Base-by-base conservation (phyloP, 2,888 invertebrate species). In the Cheilosia variabilis region DNA sequence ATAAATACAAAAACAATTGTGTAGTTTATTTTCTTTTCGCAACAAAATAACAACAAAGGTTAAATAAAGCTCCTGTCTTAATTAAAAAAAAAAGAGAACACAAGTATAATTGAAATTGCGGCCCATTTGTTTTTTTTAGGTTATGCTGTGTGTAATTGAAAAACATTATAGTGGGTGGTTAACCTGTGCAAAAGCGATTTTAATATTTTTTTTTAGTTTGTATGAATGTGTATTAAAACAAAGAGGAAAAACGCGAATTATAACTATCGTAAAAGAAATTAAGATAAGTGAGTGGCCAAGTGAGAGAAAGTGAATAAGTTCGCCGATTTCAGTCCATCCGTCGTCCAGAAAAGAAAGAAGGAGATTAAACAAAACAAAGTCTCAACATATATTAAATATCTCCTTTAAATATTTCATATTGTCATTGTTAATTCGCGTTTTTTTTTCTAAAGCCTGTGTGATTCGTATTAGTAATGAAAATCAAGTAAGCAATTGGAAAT, bases 111-210 rank as follows among this genome's bases (percentile, higher is more conserved):
- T 4, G 47, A 34, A 47, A 52, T 69, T 84, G 80, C 75, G 84
- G 84, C 84, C 84, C 76, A 86, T 76, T 9, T 31, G 1, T 27
- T 27, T 75, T 71, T 55, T 75, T 34, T 68, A 73, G 60, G 68
- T 52, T 69, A 63, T 45, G 73, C 65, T 72, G 63, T 75, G 78
- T 68, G 72, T 73, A 79, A 52, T 15, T 45, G 3, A 17, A 43
- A n/a, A 52, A 65, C 19, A 66, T 53, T 37, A 76, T 43, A 22
- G 77, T 75, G 66, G 50, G 58, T 84, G 78, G 68, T 77, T 47
- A 52, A 68, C 37, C 37, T 65, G 50, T n/a, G 50, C 52, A 69
- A 62, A 60, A 27, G 10, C 37, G 50, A 55, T 65, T 65, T 31
- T 27, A 27, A 47, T 19, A 19, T 19, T 71, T 63, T 62, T 79